Base-by-base conservation (phyloP, 2,113 vertebrate genomes). In the Amazona guildingii region DNA sequence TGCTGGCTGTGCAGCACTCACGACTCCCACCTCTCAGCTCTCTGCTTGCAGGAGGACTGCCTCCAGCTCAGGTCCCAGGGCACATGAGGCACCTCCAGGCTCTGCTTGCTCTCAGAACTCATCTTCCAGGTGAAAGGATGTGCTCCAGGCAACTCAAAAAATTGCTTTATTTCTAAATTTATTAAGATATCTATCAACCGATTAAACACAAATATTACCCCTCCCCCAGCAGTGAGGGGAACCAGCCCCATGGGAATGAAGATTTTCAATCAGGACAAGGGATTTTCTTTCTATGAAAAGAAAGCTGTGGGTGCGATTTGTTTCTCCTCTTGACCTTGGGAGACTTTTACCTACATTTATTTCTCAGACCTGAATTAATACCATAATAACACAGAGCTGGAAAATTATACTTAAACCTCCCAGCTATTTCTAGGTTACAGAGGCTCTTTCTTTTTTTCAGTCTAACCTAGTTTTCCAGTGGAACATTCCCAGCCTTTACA, bases 361-460 rank as follows among this genome's bases (percentile, higher is more conserved):
- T 95, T 94, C 94, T 90, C 73, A 94, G 91, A 96, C 89, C 70
- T 91, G 92, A 96, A 97, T 97, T 97, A 96, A 87, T 64, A 91
- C 77, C 70, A 23, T 96, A 96, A 96, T 96, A 92, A 95, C 92
- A 94, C 81, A 83, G 88, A 63, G 41, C 70, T 95, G 91, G 86
- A 97, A 96, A 97, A 94, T 93, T 94, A 95, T 95, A 77, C 83
- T 94, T 95, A 95, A 93, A 90, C 83, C 93, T 97, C 86, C 69
- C 90, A 91, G 96, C 95, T 97, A 96, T 96, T 97, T 97, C 90
- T 96, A 84, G 88, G 84, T 94, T 96, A 95, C 92, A 93, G 91
- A 92, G 91, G 70, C 74, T 94, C 92, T 94, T 96, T 96, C 94
- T 95, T 92, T 97, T 94, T 97, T 94, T 94, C 88, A 67, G 86